phyloP scores from a whole-genome alignment of 2,888 invertebrate species.

The Cosmia pyralina region DNA sequence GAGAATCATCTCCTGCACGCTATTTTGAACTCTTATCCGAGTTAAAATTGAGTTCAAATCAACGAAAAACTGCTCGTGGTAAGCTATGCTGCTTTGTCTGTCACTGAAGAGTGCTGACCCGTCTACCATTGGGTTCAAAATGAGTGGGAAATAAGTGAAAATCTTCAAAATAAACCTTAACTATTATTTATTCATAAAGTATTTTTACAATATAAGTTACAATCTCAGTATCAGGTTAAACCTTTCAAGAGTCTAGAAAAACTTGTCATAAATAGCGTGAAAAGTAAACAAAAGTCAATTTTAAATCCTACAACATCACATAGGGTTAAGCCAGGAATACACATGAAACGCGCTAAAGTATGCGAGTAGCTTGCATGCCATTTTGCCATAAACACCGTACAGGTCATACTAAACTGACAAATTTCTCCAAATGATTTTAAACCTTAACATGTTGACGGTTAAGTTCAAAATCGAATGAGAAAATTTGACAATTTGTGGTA shows the following conservation, averaged over 20 bases:
- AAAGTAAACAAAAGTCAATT: not conserved
- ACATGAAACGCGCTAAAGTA: not conserved
- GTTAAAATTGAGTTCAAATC: not conserved
- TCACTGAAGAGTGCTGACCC: not conserved
- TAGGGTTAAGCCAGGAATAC: not conserved
- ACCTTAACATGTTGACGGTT: too few species aligned
- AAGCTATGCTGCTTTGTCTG: not conserved
- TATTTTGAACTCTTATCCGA: fast-evolving
- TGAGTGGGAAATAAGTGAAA: not conserved
- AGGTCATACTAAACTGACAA: too few species aligned
- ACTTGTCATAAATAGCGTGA: not conserved
- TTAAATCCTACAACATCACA: too few species aligned
- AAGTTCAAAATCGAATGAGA: too few species aligned
- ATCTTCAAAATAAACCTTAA: conserved; percentile 16
- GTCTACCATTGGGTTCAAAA: not conserved
- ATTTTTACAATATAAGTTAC: conserved; percentile 52
- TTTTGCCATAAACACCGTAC: too few species aligned
- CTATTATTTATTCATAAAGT: conserved; percentile 37
- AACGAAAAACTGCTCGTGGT: not conserved
- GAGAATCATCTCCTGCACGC: not conserved
- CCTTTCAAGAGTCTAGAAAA: conserved; percentile 10
- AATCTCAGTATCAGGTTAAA: conserved; percentile 43
- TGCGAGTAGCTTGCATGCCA: not conserved
- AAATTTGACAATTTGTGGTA: too few species aligned
- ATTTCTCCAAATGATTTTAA: too few species aligned